phyloP scores from a whole-genome alignment of 1,140 invertebrate species.

The Penaeus vannamei region DNA sequence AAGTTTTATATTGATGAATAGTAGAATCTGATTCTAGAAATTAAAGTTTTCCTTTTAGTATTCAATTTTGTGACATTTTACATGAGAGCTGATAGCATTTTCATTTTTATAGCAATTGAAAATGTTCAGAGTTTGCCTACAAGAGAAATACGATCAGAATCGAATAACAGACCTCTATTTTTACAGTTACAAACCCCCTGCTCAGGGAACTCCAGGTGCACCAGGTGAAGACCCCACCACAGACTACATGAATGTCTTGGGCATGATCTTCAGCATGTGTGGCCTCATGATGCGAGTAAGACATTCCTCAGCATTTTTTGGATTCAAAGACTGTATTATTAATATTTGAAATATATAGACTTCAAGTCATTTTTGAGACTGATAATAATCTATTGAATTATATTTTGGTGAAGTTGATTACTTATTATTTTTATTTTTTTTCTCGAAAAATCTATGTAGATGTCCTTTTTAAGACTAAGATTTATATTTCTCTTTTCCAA shows the following conservation, averaged over 20 bases:
- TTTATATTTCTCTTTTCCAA: slow-evolving; percentile 47
- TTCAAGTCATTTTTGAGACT: not conserved
- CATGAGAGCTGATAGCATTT: no score
- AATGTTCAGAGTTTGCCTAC: no score
- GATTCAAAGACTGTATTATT: not conserved
- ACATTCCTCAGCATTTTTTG: slow-evolving; percentile 64
- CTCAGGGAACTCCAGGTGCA: slow-evolving; percentile 76
- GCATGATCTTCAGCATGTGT: slow-evolving; percentile 99
- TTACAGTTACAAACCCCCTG: slow-evolving; percentile 83
- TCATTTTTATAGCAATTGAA: no score
- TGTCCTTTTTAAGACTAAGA: not conserved
- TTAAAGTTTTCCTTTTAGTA: no score
- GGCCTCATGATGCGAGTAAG: slow-evolving; percentile 97
- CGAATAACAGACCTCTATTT: not conserved
- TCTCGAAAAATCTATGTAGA: not conserved
- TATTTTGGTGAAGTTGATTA: not conserved
- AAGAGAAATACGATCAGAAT: not conserved
- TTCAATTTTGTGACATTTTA: no score
- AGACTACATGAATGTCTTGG: slow-evolving; percentile 98
- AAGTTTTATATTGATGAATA: no score
- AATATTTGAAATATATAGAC: not conserved
- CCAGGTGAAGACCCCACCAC: slow-evolving; percentile 93
- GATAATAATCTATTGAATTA: not conserved
- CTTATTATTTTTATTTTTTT: not conserved
- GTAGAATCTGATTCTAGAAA: no score